Evolutionary conservation across 2,797 vertebrate genomes (phyloP), one percentile per base, ranked within the genome.

Genomic region (Cynopterus sphinx): DNA sequence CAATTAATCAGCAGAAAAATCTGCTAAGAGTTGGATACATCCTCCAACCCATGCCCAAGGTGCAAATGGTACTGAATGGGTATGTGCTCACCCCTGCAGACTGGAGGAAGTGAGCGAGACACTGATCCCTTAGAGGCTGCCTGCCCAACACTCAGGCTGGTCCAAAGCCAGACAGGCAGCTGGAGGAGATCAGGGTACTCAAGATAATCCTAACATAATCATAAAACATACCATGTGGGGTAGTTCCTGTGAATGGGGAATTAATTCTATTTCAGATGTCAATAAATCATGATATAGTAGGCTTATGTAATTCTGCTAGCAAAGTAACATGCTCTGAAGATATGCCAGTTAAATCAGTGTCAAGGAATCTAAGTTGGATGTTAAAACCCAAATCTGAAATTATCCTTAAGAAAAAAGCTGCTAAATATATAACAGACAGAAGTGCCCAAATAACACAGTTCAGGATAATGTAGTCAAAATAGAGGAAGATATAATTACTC

Each of bases 311-410:
- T 88, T 92, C 61, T 90, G 31, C 46, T 86, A 33, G 11, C 78
- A 59, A 87, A 43, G 9, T 91, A 65, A 71, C 73, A 68, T 77
- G 28, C 33, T 71, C 81, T 59, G 9, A 71, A 31, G 49, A 36
- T 79, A 49, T 74, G 31, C 86, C 68, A 79, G 41, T 88, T 63
- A 26, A 93, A 17, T 90, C 28, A 91, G 2, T 59, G 26, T 88
- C 51, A 90, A 16, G 68, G 36, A 95, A 90, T 89, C 74, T 39
- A 59, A 92, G 53, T 70, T 70, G 33, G 5, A 28, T 87, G 11
- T 81, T 96, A 96, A 96, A 95, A 90, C 13, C 19, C 28, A 94
- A 79, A 63, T 43, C 46, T 95, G 73, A 94, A 87, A 74, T 92
- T 73, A 70, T 51, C 53, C 77, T 0, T 65, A 95, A 75, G n/a